Percentiles rank a stretch among this genome's conserved stretches.
These are phyloP conservation scores for Chaetophractus vellerosus DNA, from an alignment of 2,797 vertebrate genomes.

Conservation along the genomic window DNA sequence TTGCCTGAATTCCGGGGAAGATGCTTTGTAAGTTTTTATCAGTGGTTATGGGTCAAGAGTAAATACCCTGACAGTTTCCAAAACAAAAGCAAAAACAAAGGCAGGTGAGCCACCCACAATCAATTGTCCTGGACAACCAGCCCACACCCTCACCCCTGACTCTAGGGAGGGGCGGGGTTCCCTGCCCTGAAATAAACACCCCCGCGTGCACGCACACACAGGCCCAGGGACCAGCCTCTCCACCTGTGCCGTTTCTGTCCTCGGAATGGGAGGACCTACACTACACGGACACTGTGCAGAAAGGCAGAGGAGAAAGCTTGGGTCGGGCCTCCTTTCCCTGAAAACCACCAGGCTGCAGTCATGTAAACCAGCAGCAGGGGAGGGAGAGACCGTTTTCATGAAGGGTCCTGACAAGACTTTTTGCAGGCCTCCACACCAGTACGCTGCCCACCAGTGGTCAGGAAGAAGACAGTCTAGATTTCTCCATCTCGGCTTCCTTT, in stretches of 20 bases:
- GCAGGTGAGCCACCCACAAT: no score
- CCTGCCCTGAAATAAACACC: neutral
- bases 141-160: no score
- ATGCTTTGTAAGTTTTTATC: neutral
- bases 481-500: neutral
- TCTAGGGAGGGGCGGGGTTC: neutral
- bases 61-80: neutral
- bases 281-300: no score
- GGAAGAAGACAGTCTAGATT: neutral
- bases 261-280: neutral
- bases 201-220: neutral
- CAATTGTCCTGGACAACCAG: fast-evolving
- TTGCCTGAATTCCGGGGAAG: neutral
- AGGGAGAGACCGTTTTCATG: neutral
- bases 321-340: neutral
- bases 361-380: neutral
- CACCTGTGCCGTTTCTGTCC: neutral
- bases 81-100: neutral
- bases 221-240: neutral
- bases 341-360: neutral
- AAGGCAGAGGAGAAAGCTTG: neutral
- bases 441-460: neutral
- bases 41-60: neutral
- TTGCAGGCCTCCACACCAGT: neutral
- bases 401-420: neutral